Base-by-base conservation (phyloP, 2,888 invertebrate species). In the Cecidostiba fungosa region DNA sequence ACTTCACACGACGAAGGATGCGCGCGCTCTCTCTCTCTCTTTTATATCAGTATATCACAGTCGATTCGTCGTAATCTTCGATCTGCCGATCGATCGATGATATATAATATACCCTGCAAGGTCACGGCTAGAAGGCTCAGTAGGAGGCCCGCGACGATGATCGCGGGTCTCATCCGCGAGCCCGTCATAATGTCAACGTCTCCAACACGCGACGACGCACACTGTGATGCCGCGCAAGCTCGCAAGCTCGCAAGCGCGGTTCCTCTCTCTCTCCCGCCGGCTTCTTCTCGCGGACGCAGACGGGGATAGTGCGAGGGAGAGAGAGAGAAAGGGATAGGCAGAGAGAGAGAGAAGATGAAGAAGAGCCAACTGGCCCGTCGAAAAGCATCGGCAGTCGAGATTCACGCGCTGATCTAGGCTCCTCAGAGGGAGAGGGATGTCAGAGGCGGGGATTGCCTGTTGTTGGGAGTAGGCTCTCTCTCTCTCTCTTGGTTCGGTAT, bases 121-220 rank as follows among this genome's bases (percentile, higher is more conserved):
- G 94, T 92, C 92, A 93, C 92, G 94, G 94, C 94, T 94, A 94
- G 94, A 91, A 94, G 93, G 91, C 94, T 89, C 89, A 90, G 90
- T 90, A 95, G 92, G 93, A 94, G 94, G 94, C 95, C 94, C 93
- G 94, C 93, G 92, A 94, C 92, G 92, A 94, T 92, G 91, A 94
- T 93, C 94, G 94, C 94, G 94, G 94, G 94, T 94, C 94, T 94
- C 94, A 92, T 94, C 92, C 94, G 93, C 93, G 94, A 94, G 94
- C 94, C 94, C 94, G 94, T 94, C 94, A 95, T 95, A 50, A 26
- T 72, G 76, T 73, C 82, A 94, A 94, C 94, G 94, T 93, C 91
- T 95, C 93, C 94, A 95, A 90, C 92, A 91, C 92, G 39, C 85
- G 70, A 76, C 82, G 78, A 43, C 78, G 82, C 85, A 66, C 91